Percentiles rank a stretch among this genome's conserved stretches.
phyloP scores from a whole-genome alignment of 2,797 vertebrate genomes.

The Phylloscopus collybita region DNA sequence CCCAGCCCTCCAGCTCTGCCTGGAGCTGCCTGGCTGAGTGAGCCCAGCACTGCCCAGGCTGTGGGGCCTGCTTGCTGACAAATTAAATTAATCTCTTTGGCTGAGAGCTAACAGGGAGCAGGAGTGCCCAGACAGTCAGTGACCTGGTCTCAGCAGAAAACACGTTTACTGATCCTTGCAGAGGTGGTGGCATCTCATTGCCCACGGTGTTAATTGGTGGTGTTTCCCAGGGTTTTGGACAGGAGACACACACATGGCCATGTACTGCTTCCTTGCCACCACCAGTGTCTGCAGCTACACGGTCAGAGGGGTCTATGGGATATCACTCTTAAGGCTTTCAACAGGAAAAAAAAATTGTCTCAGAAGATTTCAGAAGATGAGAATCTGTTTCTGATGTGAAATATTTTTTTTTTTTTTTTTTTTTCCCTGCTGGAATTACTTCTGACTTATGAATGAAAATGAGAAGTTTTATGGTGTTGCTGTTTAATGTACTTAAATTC shows the following conservation, averaged over 20 bases:
- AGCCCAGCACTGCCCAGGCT: neutral
- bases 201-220: fast-evolving
- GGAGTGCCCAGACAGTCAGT: neutral
- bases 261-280: neutral
- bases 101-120: neutral
- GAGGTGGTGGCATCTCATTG: neutral
- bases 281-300: neutral
- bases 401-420: neutral
- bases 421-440: neutral
- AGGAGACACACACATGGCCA: neutral
- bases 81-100: neutral
- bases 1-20: neutral
- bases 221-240: neutral
- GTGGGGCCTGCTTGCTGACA: neutral
- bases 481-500: constrained; percentile 45
- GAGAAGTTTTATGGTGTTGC: constrained; percentile 30
- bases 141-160: neutral
- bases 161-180: neutral
- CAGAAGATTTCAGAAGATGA: neutral
- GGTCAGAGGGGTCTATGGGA: neutral
- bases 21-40: neutral
- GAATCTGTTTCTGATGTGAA: neutral
- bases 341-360: neutral
- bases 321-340: neutral
- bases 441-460: constrained; percentile 35